Evolutionary conservation across 2,113 vertebrate genomes (phyloP), one percentile per base, ranked within the genome.

Genomic region (Alces alces): DNA sequence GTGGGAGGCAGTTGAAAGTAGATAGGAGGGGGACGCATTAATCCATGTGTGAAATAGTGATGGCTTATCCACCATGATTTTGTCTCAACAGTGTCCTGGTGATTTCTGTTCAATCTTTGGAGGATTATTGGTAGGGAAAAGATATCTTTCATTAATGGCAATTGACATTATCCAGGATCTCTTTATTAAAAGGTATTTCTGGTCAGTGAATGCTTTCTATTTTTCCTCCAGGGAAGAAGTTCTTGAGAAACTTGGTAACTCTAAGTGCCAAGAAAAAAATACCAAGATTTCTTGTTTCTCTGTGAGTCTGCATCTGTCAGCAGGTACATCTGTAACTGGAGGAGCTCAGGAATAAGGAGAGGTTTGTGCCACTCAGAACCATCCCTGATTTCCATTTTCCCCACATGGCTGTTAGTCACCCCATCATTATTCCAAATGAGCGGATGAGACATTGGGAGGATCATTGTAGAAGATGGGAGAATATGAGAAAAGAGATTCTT

Each of bases 171-270:
- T 33, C 23, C 36, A 82, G 43, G 15, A 85, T 83, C 21, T 91
- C 58, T 93, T 88, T 57, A 84, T 80, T 96, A 96, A 84, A 45
- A 9, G 13, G 19, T 85, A 45, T 64, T 78, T 89, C 36, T 84
- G 17, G 8, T 86, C 90, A 78, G 58, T 33, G 17, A 73, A 73
- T 57, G 12, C 27, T 93, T 93, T 89, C 66, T 78, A 19, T 15
- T 5, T 88, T 57, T 78, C 54, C 36, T 33, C 1, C n/a, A 58
- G 28, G 36, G 28, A 96, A 86, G 47, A 86, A 61, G 39, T 79
- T 82, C 70, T 96, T 96, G 36, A 89, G 61, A 94, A 95, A 95
- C n/a, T 21, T 92, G 21, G 19, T 85, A 79, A 60, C 27, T 76
- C 28, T 21, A 86, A 83, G 6, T n/a, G 14, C 21, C 19, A 86